Base-by-base conservation (phyloP, 92 coral and sea anemone species). In the Porites divaricata region DNA sequence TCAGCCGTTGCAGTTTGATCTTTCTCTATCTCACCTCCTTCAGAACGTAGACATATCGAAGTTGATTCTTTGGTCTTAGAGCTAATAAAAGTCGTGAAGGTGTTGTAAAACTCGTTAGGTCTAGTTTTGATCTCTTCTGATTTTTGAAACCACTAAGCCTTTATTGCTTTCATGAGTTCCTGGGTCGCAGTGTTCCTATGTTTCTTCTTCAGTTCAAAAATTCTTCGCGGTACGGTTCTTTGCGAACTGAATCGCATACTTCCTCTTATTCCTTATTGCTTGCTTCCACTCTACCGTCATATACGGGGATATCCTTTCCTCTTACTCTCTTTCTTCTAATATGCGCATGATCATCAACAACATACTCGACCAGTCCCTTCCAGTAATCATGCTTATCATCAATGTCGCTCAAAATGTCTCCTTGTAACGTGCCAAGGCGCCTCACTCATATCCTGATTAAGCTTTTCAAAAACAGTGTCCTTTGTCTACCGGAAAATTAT, bases 401-500 rank as follows among this genome's bases (percentile, higher is more conserved):
- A 14, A 45, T 65, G 52, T 80, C 62, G 51, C 78, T 6, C 25
- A 86, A 90, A 48, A 90, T 86, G 16, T 90, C 93, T 12, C 83
- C 81, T n/a, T n/a, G n/a, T n/a, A 22, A 86, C 88, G 48, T 90
- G 90, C 93, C 93, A 90, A 22, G 93, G 90, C 73, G 93, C 93
- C 8, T 58, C 77, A 11, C 28, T 20, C 74, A 90, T 76, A 58
- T 84, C 91, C 85, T 67, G 81, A 70, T 83, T 91, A 54, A 92
- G 90, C 86, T 80, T 78, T 70, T 92, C 90, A 28, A 88, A 88
- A 81, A 88, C 85, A 71, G 88, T 88, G 58, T 80, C 76, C 66
- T 88, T 92, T 62, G 53, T 88, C 78, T 88, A 88, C 63, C 88
- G 74, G 74, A 75, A 89, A 45, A 88, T 92, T 3, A 73, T 80